Evolutionary conservation across 2,888 invertebrate species (phyloP).

Genomic region (Polymixis lichenea): DNA sequence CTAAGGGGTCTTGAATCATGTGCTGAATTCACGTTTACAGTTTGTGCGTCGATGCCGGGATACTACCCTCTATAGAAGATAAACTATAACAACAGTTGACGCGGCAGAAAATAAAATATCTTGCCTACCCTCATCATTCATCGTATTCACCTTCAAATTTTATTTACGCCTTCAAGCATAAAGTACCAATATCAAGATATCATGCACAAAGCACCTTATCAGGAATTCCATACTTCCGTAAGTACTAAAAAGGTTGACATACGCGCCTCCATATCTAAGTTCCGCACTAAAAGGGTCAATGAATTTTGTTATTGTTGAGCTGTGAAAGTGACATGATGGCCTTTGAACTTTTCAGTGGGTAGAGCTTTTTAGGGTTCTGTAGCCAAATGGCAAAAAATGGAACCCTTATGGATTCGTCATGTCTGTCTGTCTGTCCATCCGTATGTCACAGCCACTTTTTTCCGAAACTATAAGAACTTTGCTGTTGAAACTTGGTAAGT

Average conservation of each 20-base stretch:
- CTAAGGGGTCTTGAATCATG: no score
- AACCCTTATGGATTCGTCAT: no score
- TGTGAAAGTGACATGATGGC: background rate
- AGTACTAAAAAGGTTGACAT: constrained; percentile 55
- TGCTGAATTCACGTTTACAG: no score
- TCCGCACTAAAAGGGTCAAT: constrained; percentile 49
- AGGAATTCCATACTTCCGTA: constrained; percentile 15
- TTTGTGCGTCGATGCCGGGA: no score
- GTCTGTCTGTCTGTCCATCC: no score
- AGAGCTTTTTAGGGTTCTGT: no score
- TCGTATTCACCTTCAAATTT: constrained; percentile 25
- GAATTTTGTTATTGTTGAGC: constrained; percentile 46
- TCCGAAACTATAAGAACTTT: no score
- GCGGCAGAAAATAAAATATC: background rate
- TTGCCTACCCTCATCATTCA: constrained; percentile 31
- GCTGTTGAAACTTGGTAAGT: no score
- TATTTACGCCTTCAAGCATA: constrained; percentile 41
- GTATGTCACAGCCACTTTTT: no score
- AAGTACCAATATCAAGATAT: constrained; percentile 49
- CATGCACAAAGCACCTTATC: constrained; percentile 45
- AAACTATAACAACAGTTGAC: background rate
- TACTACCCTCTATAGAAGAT: no score
- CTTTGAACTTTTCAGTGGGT: background rate
- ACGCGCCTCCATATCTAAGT: constrained; percentile 40
- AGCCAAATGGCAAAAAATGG: no score